Evolutionary conservation across 2,797 vertebrate genomes (phyloP).

Genomic region (Helicolenus hilgendorfi): DNA sequence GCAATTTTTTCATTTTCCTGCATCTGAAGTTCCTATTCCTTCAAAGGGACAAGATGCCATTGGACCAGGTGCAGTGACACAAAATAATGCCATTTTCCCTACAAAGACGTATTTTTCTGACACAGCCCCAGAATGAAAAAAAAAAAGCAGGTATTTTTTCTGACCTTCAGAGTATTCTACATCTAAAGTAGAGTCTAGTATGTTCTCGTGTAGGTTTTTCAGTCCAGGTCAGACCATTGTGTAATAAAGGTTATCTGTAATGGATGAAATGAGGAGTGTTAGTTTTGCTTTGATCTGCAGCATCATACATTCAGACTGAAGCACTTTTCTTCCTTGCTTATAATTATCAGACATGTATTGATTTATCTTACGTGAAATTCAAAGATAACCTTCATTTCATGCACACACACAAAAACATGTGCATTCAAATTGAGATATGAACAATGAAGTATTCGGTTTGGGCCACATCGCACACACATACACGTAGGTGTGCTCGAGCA

Average conservation of each 20-base stretch:
- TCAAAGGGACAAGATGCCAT: constrained; percentile 95
- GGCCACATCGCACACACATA: neutral
- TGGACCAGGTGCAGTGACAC: constrained; percentile 89
- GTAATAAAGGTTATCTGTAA: constrained; percentile 89
- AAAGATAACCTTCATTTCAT: neutral
- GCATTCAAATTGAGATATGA: neutral
- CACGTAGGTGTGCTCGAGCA: neutral
- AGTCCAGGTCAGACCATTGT: constrained; percentile 41
- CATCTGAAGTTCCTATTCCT: constrained; percentile 88
- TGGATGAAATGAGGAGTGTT: constrained; percentile 46
- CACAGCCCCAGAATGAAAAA: constrained; percentile 79
- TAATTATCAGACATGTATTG: neutral
- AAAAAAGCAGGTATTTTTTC: constrained; percentile 38
- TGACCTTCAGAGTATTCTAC: constrained; percentile 32
- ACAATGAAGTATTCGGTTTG: neutral
- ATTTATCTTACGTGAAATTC: constrained; percentile 7
- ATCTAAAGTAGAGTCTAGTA: constrained; percentile 44
- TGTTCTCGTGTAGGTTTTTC: constrained; percentile 51
- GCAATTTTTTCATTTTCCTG: constrained; percentile 95
- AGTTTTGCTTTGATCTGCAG: constrained; percentile 86
- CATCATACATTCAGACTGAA: neutral
- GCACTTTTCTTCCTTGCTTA: neutral
- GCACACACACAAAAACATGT: neutral
- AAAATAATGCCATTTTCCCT: constrained; percentile 93
- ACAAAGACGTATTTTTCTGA: constrained; percentile 93